Percentiles rank a stretch among this genome's conserved stretches.
These are phyloP conservation scores for Onthophagus sagittarius DNA, from an alignment of 2,888 invertebrate species.

Conservation along the genomic window DNA sequence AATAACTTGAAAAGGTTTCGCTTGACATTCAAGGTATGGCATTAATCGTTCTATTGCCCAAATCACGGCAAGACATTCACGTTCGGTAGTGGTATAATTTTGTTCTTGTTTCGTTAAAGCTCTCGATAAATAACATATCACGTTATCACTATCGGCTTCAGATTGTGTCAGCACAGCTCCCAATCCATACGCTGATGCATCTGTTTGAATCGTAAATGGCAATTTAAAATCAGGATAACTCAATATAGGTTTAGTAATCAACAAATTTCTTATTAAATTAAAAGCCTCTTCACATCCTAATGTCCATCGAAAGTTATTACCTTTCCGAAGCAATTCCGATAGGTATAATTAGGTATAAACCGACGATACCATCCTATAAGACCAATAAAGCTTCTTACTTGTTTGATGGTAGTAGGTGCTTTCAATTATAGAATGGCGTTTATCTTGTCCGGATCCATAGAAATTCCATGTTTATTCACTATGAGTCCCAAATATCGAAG, in stretches of 20 bases:
- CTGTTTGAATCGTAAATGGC: neutral
- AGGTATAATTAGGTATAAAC: neutral
- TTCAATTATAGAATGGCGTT: neutral
- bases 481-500: no score
- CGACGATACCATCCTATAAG: no score
- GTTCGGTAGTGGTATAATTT: neutral
- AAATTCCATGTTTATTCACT: no score
- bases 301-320: neutral
- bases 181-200: no score
- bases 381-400: no score
- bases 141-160: neutral
- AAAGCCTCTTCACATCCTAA: neutral
- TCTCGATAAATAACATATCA: neutral
- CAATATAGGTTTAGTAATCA: neutral
- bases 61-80: no score
- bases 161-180: neutral
- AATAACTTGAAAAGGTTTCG: no score
- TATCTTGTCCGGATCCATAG: neutral
- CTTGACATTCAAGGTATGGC: no score
- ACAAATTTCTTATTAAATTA: neutral
- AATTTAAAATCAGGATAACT: neutral
- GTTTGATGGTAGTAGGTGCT: no score
- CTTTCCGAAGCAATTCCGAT: neutral
- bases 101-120: neutral
- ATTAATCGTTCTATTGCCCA: no score